Evolutionary conservation across 1,140 invertebrate species (phyloP).

Genomic region (Colletes gigas): DNA sequence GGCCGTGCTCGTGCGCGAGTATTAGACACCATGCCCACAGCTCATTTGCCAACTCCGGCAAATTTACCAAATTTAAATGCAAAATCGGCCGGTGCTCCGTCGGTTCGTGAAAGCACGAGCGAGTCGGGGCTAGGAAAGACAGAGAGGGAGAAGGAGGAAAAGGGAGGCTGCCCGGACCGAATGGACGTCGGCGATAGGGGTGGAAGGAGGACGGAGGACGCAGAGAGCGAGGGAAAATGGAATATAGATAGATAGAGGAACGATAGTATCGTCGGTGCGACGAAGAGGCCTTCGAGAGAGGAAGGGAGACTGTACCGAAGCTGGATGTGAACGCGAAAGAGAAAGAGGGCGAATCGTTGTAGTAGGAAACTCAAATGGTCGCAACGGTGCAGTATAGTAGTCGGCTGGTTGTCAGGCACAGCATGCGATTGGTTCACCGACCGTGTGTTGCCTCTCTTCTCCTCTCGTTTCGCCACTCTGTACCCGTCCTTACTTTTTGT

Average conservation of each 20-base stretch:
- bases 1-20: conserved; percentile 59
- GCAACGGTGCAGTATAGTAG: conserved; percentile 75
- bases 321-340: conserved; percentile 30
- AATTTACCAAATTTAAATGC: conserved; percentile 80
- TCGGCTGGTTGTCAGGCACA: conserved; percentile 74
- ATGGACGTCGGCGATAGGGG: conserved; percentile 50
- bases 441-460: conserved; percentile 58
- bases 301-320: conserved; percentile 16
- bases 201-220: conserved; percentile 39
- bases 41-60: conserved; percentile 80
- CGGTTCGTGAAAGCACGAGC: conserved; percentile 51
- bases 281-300: conserved; percentile 21
- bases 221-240: conserved; percentile 55
- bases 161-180: conserved; percentile 21
- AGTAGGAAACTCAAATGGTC: conserved; percentile 77
- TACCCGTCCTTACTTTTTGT: conserved; percentile 58
- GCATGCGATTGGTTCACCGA: conserved; percentile 75
- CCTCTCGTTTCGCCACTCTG: conserved; percentile 41
- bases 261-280: conserved; percentile 54
- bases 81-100: conserved; percentile 74
- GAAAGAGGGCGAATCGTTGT: conserved; percentile 56
- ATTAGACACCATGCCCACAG: conserved; percentile 77
- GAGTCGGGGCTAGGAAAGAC: conserved; percentile 19
- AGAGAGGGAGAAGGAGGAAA: conserved; percentile 30
- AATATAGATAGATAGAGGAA: conserved; percentile 67